phyloP scores from a whole-genome alignment of 2,113 vertebrate species.

The Xiphorhynchus elegans region DNA sequence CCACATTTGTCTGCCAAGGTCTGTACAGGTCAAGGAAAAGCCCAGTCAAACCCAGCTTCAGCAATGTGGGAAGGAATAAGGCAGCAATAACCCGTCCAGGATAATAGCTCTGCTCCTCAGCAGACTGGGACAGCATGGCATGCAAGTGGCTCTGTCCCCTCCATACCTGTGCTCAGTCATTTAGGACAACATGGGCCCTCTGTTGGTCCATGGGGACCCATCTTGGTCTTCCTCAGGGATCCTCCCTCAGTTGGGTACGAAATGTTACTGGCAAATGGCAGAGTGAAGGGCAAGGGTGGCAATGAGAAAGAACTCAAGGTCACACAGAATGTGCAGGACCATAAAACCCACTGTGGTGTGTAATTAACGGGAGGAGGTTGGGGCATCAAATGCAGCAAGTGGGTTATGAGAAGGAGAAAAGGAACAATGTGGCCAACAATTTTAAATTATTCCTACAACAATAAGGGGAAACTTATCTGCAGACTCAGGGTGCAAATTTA shows the following conservation, averaged over 20 bases:
- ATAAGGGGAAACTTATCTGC: slow-evolving; percentile 19
- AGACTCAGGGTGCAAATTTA: neutral
- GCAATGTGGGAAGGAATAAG: neutral
- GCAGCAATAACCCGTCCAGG: neutral
- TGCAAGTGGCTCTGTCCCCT: neutral
- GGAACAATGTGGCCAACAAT: neutral
- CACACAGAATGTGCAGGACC: neutral
- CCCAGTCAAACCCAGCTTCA: neutral
- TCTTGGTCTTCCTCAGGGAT: neutral
- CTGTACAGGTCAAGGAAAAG: neutral
- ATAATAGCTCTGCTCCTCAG: neutral
- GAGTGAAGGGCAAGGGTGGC: neutral
- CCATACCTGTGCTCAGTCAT: neutral
- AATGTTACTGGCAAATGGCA: neutral
- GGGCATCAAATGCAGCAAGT: neutral
- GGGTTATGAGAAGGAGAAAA: neutral
- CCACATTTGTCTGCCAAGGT: fast-evolving
- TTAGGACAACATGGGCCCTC: fast-evolving
- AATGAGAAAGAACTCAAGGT: neutral
- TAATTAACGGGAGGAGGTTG: neutral
- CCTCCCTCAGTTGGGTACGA: neutral
- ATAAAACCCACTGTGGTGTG: fast-evolving
- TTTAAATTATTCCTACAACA: slow-evolving; percentile 22
- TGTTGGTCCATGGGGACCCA: fast-evolving
- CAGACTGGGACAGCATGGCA: fast-evolving